Base-by-base conservation (phyloP, 2,113 vertebrate genomes). In the Perognathus longimembris region DNA sequence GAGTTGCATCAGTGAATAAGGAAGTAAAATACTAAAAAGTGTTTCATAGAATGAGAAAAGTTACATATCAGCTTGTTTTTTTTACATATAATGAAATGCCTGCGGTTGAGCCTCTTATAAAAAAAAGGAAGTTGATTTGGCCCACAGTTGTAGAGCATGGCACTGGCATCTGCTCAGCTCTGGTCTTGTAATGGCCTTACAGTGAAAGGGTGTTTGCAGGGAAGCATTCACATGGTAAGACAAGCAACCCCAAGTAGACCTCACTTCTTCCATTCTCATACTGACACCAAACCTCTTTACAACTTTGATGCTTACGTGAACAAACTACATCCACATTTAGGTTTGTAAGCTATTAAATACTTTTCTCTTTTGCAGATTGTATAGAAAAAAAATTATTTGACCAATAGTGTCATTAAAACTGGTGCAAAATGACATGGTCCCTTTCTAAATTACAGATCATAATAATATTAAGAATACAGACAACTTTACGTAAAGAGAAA, bases 351-450 rank as follows among this genome's bases (percentile, higher is more conserved):
- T 89, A 11, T 82, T 66, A 28, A 70, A 83, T 83, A 66, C 15
- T 59, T 38, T 86, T 38, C 74, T 71, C 32, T 86, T 82, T 84
- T 83, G 18, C 81, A 89, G 89, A 83, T 71, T 85, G 28, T 73
- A 1, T 45, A 71, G 34, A 26, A 24, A 61, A 67, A 85, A 86
- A n/a, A 84, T 77, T 11, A 61, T 66, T 83, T 9, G 80, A 8
- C 11, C 40, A 12, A 45, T 75, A 28, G 36, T 86, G 20, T 67
- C 59, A 75, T 28, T 38, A 30, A 89, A 81, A 71, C 7, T 54
- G 5, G 17, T 36, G 24, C 17, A 83, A 20, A 61, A 14, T 7
- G 57, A 59, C 57, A 59, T 59, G 10, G 57, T 22, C 1, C 20
- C 21, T 17, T 22, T 59, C 21, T 69, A 94, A 85, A 50, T 61